A percentile compares a stretch with the other conserved stretches of the same genome.
Evolutionary conservation across 1,140 invertebrate genomes (phyloP).

Genomic region (Anagrus nilaparvatae): DNA sequence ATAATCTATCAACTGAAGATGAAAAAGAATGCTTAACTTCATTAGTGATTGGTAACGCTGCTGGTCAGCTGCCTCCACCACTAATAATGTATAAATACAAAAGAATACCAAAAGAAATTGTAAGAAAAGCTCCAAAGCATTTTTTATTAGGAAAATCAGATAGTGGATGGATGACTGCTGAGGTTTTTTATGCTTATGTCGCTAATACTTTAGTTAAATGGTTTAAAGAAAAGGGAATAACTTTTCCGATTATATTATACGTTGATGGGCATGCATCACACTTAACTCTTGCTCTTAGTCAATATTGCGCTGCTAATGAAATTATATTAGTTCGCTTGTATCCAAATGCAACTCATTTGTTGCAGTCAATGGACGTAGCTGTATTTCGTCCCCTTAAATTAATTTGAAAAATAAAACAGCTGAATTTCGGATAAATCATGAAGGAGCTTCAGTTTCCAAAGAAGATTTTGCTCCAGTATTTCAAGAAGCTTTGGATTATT

Average conservation of each 20-base stretch:
- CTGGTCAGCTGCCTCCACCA: conserved; percentile 18
- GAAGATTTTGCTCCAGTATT: conserved; percentile 15
- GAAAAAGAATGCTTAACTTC: conserved; percentile 30
- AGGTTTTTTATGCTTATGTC: conserved; percentile 34
- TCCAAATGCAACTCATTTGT: conserved; percentile 31
- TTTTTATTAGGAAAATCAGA: conserved; percentile 28
- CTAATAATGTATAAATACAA: conserved; percentile 22
- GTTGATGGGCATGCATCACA: conserved; percentile 32
- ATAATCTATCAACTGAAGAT: conserved; percentile 20
- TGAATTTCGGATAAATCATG: conserved; percentile 11
- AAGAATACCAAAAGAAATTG: conserved; percentile 18
- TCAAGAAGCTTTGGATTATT: conserved; percentile 12
- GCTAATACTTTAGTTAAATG: conserved; percentile 21
- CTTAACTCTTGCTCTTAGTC: conserved; percentile 12
- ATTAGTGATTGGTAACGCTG: conserved; percentile 19
- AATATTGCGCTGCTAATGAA: conserved; percentile 22
- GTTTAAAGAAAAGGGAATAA: conserved; percentile 19
- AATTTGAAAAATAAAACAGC: conserved; percentile 20
- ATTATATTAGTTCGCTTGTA: conserved; percentile 24
- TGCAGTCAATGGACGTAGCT: conserved; percentile 33
- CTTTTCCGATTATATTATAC: conserved; percentile 26
- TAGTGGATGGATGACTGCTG: conserved; percentile 34
- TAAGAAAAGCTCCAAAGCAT: conserved; percentile 13
- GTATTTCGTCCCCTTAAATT: conserved; percentile 29
- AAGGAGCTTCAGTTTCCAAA: conserved; percentile 18